These are phyloP conservation scores for Lepus europaeus DNA, from an alignment of 2,113 vertebrate species.

Conservation along the genomic window DNA sequence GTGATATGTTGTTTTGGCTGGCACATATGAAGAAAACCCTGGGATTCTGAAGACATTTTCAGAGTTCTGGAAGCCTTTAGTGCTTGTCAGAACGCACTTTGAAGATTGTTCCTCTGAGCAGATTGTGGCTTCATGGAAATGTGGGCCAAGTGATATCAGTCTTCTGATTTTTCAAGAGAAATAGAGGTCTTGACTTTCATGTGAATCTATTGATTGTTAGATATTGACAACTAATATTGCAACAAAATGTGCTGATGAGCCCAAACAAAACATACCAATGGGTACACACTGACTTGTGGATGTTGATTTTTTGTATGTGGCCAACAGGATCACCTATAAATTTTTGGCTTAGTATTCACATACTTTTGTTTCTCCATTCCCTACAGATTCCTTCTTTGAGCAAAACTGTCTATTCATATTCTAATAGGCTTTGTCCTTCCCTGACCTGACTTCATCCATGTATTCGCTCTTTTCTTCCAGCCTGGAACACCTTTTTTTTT, in stretches of 20 bases:
- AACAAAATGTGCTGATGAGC: background rate
- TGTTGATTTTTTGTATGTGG: background rate
- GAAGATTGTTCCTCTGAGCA: background rate
- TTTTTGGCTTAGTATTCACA: background rate
- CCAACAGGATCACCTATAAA: background rate
- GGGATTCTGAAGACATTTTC: background rate
- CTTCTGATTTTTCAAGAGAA: slow-evolving; percentile 52
- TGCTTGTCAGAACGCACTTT: background rate
- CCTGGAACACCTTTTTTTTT: background rate
- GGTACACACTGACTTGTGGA: background rate
- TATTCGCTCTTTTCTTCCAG: background rate
- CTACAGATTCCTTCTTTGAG: background rate
- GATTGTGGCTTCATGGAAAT: slow-evolving; percentile 39
- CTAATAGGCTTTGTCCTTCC: background rate
- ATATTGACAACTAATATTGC: background rate
- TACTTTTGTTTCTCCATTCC: slow-evolving; percentile 1
- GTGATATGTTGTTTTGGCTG: slow-evolving; percentile 8
- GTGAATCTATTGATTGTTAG: background rate
- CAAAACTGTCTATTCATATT: background rate
- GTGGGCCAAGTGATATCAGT: background rate
- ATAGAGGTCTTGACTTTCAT: slow-evolving; percentile 23
- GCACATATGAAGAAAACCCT: slow-evolving; percentile 20
- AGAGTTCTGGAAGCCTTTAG: background rate
- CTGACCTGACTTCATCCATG: background rate
- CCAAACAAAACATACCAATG: background rate